Evolutionary conservation across 2,888 invertebrate genomes (phyloP), one percentile per base, ranked within the genome.

Genomic region (Steinernema carpocapsae): DNA sequence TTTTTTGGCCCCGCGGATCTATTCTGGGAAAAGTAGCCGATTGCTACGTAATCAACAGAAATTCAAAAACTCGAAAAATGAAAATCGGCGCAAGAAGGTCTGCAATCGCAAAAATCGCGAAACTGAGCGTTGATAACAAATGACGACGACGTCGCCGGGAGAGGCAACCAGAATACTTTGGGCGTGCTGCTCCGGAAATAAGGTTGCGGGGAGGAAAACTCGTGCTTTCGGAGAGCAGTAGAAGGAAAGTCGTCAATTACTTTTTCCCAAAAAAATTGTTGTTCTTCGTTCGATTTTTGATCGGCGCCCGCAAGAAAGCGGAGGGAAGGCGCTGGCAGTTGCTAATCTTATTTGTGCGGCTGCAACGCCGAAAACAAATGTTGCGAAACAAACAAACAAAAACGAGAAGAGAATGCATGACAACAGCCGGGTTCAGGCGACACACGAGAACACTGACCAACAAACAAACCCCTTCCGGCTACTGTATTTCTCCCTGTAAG

Each of bases 201-300:
- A 64, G 26, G 64, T 64, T 64, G 64, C 64, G 64, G 37, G 4
- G 10, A 64, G 29, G 29, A 32, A 29, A 64, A 64, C 64, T 32
- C 32, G 64, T 64, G 64, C 64, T 64, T 26, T 37, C 24, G 19
- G 24, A 14, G 19, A 48, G 48, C 48, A 64, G 64, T 37, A 26
- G 26, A 17, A 32, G 26, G 64, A 64, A 64, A 64, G 64, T 64
- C 64, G 64, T 32, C 64, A 29, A 64, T 64, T 64, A 64, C 32
- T 64, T 64, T 64, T 64, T 32, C 32, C 10, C 37, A 64, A 64
- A 52, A 64, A 56, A 64, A 64, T 64, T 32, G 29, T 32, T 64
- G 64, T 64, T 64, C 64, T 64, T 64, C 32, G 10, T 32, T 6
- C 26, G 64, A 64, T 64, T 64, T 64, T 64, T 64, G 64, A 64